Conservation (phyloP, 2,888 invertebrate genomes). For the Brassicogethes aeneus region DNA sequence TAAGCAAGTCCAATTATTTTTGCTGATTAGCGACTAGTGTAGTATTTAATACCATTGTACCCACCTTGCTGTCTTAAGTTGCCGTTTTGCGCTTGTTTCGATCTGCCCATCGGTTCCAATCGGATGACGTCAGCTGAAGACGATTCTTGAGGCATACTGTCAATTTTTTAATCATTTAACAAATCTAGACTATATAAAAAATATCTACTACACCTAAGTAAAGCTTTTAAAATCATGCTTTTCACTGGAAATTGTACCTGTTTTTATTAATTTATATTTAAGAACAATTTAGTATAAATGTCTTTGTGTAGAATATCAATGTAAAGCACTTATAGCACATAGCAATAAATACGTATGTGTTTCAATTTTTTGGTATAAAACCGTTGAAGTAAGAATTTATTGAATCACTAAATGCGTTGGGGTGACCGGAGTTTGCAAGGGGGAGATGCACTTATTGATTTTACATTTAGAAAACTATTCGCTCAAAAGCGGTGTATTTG, state of each 20-base stretch:
- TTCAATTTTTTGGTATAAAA: background rate
- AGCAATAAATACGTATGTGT: no score
- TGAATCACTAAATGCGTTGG: background rate
- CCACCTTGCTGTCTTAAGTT: slow-evolving; percentile 47
- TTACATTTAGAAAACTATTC: background rate
- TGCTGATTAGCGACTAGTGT: no score
- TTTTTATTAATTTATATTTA: background rate
- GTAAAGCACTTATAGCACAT: background rate
- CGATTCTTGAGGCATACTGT: slow-evolving; percentile 31
- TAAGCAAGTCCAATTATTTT: no score
- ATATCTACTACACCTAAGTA: background rate
- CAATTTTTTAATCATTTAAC: slow-evolving; percentile 18
- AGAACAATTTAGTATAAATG: background rate
- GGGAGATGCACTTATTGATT: background rate
- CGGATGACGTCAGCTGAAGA: slow-evolving; percentile 48
- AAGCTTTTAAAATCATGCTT: background rate
- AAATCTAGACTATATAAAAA: slow-evolving; percentile 4
- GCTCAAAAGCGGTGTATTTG: background rate
- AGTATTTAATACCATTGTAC: no score
- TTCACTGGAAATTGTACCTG: background rate
- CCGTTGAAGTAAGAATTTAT: background rate
- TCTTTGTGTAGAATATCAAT: background rate
- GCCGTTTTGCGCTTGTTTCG: slow-evolving; percentile 54
- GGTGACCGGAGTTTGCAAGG: background rate
- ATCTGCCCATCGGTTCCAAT: slow-evolving; percentile 56